phyloP scores from a whole-genome alignment of 2,797 vertebrate genomes.

The Epinephelus coioides region DNA sequence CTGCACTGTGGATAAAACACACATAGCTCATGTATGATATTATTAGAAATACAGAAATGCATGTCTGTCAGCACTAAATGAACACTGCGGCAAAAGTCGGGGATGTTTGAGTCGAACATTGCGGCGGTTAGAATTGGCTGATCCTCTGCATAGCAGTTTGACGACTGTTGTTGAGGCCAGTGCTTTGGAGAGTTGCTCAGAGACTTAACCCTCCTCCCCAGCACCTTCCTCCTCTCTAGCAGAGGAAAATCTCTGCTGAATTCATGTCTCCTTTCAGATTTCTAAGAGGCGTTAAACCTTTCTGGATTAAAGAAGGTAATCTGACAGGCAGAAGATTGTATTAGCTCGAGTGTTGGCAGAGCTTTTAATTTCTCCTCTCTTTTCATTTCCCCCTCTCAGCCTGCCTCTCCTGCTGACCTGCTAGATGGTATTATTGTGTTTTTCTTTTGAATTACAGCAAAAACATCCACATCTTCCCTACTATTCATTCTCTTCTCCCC shows the following conservation, averaged over 20 bases:
- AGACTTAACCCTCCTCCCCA: conserved; percentile 73
- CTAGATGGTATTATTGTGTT: conserved; percentile 78
- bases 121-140: conserved; percentile 41
- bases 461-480: conserved; percentile 73
- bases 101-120: conserved; percentile 22
- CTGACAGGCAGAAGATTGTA: conserved; percentile 89
- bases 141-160: conserved; percentile 67
- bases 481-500: conserved; percentile 57
- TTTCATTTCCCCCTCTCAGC: conserved; percentile 68
- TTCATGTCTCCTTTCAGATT: conserved; percentile 86
- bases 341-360: conserved; percentile 86
- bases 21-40: background rate
- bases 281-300: conserved; percentile 87
- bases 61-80: accelerated
- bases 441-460: conserved; percentile 76
- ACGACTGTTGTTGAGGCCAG: conserved; percentile 71
- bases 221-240: conserved; percentile 68
- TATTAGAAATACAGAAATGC: conserved; percentile 28
- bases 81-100: conserved; percentile 20
- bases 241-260: conserved; percentile 83
- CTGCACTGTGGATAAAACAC: background rate
- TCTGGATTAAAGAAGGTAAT: conserved; percentile 88
- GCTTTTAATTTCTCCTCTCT: conserved; percentile 82
- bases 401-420: conserved; percentile 77
- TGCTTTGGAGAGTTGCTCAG: conserved; percentile 76